Conservation (phyloP, 2,113 vertebrate species). For the Apodemus sylvaticus region DNA sequence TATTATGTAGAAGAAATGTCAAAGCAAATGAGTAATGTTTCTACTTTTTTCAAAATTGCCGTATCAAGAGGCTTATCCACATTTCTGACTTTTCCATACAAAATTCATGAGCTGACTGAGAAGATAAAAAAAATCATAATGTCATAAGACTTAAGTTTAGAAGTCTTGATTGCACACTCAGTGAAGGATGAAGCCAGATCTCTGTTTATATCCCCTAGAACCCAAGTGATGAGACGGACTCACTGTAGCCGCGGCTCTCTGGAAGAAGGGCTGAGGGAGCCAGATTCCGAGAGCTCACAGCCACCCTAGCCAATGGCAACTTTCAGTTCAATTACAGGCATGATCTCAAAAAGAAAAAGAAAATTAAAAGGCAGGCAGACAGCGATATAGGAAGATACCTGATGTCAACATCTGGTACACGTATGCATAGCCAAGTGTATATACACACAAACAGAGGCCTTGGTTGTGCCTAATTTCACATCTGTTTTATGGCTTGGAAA, state of each 20-base stretch:
- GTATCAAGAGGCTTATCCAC: background rate
- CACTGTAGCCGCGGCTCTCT: background rate
- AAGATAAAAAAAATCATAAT: background rate
- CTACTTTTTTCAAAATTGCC: background rate
- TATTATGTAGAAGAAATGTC: background rate
- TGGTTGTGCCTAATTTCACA: background rate
- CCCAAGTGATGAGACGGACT: background rate
- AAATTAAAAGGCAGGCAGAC: background rate
- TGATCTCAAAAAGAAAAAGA: background rate
- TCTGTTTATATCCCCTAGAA: background rate
- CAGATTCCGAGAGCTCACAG: background rate
- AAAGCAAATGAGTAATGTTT: background rate
- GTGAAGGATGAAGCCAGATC: background rate
- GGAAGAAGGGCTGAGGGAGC: background rate
- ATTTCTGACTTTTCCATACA: background rate
- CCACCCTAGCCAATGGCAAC: background rate
- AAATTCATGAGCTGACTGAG: background rate
- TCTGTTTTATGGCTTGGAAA: background rate
- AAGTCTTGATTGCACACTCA: background rate
- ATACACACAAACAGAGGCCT: background rate
- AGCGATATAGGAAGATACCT: background rate
- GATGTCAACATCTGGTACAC: background rate
- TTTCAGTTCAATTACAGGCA: background rate
- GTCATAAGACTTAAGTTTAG: background rate
- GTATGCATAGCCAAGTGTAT: background rate